Percentiles rank a stretch among this genome's conserved stretches.
These are phyloP conservation scores for Drosophila pegasa DNA, from an alignment of 2,888 invertebrate genomes.

Conservation along the genomic window DNA sequence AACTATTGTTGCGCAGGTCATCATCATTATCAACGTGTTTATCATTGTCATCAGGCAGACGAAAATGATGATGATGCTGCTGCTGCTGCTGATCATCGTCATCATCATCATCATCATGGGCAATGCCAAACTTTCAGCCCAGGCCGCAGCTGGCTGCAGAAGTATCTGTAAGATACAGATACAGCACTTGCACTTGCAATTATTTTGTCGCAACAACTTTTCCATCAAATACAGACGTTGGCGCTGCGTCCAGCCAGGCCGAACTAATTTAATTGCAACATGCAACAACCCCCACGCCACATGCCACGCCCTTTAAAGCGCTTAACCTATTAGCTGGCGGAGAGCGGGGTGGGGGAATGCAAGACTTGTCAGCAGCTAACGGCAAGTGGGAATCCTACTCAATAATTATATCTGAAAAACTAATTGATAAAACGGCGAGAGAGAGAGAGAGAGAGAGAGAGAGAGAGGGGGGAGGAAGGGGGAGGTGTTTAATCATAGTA, in stretches of 20 bases:
- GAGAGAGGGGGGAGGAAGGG: no score
- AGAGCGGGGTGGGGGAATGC: neutral
- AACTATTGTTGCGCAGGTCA: constrained; percentile 76
- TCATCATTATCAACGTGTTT: constrained; percentile 49
- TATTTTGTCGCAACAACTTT: constrained; percentile 69
- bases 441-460: no score
- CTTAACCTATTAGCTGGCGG: constrained; percentile 1
- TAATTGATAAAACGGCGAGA: neutral
- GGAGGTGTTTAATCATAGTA: no score
- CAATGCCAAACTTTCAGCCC: constrained; percentile 49
- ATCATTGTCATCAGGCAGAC: constrained; percentile 2
- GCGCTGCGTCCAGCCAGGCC: constrained; percentile 26
- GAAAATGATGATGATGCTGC: no score
- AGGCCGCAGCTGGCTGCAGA: constrained; percentile 8
- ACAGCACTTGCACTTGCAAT: constrained; percentile 55
- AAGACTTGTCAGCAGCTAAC: neutral
- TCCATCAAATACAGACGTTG: constrained; percentile 68
- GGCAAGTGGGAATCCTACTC: neutral
- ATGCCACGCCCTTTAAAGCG: neutral
- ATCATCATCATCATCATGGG: constrained; percentile 11
- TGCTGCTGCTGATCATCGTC: no score
- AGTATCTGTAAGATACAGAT: constrained; percentile 50
- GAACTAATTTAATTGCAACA: constrained; percentile 72
- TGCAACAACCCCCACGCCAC: constrained; percentile 46
- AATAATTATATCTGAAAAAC: neutral